Evolutionary conservation across 1,140 invertebrate species (phyloP).

Genomic region (Rhyzopertha dominica): DNA sequence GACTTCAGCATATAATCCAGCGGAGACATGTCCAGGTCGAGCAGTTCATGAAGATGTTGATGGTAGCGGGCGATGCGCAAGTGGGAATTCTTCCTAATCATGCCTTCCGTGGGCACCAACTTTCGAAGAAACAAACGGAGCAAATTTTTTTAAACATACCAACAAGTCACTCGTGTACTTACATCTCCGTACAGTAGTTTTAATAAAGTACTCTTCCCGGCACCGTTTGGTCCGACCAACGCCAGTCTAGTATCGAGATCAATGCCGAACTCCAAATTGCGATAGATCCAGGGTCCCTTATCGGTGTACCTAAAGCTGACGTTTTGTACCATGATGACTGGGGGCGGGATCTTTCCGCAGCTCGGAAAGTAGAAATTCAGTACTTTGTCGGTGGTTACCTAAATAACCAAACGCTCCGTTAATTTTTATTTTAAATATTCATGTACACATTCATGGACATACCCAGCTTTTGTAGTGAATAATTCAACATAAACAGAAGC

Average conservation of each 20-base stretch:
- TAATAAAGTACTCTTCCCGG: slow-evolving; percentile 95
- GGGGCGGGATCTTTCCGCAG: slow-evolving; percentile 94
- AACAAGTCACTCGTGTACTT: slow-evolving; percentile 44
- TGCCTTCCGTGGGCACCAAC: slow-evolving; percentile 89
- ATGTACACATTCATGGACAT: too few species aligned
- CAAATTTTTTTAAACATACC: background rate
- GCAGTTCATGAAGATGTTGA: slow-evolving; percentile 95
- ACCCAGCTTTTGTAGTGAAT: too few species aligned
- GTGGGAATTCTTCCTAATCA: slow-evolving; percentile 98
- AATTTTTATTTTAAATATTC: too few species aligned
- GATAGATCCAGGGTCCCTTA: slow-evolving; percentile 87
- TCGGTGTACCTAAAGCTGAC: slow-evolving; percentile 95
- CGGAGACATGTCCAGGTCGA: slow-evolving; percentile 92
- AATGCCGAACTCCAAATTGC: slow-evolving; percentile 97
- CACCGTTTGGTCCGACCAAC: slow-evolving; percentile 97
- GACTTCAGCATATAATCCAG: slow-evolving; percentile 97
- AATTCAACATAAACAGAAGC: too few species aligned
- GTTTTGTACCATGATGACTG: slow-evolving; percentile 98
- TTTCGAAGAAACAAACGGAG: slow-evolving; percentile 44
- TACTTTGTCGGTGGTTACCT: slow-evolving; percentile 80
- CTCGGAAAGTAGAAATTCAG: slow-evolving; percentile 95
- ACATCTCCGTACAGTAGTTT: slow-evolving; percentile 94
- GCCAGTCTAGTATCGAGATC: slow-evolving; percentile 96
- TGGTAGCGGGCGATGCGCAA: slow-evolving; percentile 96
- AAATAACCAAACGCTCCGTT: slow-evolving; percentile 93